Conservation (phyloP, 2,113 vertebrate genomes). For the Melospiza georgiana region DNA sequence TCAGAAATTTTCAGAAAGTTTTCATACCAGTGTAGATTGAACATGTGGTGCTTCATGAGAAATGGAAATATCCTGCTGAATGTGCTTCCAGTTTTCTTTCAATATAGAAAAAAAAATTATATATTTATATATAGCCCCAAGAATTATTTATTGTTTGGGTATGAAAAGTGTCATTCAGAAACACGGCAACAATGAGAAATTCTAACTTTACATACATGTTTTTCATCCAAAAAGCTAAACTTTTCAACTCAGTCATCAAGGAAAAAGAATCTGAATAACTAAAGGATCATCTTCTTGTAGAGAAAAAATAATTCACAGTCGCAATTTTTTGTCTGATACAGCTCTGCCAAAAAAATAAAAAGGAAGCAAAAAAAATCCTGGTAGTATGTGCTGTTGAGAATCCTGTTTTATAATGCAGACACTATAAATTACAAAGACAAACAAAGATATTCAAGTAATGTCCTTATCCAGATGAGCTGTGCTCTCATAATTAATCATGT, state of each 20-base stretch:
- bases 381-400: not conserved
- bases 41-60: not conserved
- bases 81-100: not conserved
- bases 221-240: not conserved
- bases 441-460: not conserved
- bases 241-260: not conserved
- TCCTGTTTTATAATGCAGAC: not conserved
- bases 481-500: not conserved
- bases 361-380: not conserved
- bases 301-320: not conserved
- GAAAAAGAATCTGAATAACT: not conserved
- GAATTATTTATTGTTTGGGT: not conserved
- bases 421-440: slow-evolving; percentile 1
- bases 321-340: not conserved
- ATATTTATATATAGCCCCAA: too few relatives aligned
- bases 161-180: not conserved
- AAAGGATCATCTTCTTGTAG: not conserved
- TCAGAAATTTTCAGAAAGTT: not conserved
- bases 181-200: not conserved
- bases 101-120: not conserved
- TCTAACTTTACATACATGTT: not conserved
- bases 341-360: not conserved
- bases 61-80: not conserved
- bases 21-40: not conserved
- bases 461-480: not conserved